These are phyloP conservation scores for Fratercula arctica DNA, from an alignment of 2,797 vertebrate species.

Conservation along the genomic window DNA sequence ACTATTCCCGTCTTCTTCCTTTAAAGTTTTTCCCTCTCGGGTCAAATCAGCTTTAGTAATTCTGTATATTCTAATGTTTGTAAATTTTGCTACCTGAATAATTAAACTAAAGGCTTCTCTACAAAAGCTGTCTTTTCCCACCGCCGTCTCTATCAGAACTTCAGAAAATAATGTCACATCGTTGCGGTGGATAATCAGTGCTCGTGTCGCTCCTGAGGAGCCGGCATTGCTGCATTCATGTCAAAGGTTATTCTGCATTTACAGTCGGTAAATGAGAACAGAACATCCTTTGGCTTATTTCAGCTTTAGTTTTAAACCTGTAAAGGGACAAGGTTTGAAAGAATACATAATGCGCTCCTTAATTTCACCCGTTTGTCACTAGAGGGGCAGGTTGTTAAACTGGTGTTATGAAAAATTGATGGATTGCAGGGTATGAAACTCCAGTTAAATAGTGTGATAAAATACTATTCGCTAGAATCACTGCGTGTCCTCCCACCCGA, in stretches of 20 bases:
- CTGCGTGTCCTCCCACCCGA: fast-evolving
- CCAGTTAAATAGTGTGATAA: not conserved
- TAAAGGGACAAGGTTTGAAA: not conserved
- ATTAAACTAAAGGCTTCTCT: not conserved
- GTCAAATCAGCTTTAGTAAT: not conserved
- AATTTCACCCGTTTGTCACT: not conserved
- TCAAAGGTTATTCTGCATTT: not conserved
- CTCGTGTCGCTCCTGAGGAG: not conserved
- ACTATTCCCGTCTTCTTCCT: not conserved
- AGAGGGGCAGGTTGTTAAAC: not conserved
- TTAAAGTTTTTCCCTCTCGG: not conserved
- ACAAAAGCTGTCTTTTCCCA: not conserved
- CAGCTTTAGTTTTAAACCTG: not conserved
- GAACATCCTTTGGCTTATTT: not conserved
- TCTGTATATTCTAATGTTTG: not conserved
- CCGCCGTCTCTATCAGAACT: not conserved
- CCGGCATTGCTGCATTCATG: fast-evolving
- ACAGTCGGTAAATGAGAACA: not conserved
- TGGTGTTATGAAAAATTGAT: fast-evolving
- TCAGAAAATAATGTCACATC: not conserved
- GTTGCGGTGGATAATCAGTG: not conserved
- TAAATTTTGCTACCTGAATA: not conserved
- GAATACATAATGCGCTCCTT: not conserved
- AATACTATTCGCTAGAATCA: not conserved
- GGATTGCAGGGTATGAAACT: not conserved